Percentiles rank a stretch among this genome's conserved stretches.
Conservation (phyloP, 2,797 vertebrate species). For the Coilia nasus region DNA sequence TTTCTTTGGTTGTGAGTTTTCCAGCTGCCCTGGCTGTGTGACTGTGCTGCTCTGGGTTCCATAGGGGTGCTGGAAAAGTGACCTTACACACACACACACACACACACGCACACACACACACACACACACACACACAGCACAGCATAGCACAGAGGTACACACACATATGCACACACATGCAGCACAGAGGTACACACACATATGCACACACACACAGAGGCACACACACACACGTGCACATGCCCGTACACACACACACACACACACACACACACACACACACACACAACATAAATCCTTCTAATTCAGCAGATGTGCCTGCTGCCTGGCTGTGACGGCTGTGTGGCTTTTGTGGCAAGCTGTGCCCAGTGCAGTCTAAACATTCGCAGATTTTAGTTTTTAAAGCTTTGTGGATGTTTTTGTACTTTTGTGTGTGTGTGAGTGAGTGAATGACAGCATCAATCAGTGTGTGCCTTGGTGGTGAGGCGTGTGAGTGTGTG, state of each 20-base stretch:
- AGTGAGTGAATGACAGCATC: no score
- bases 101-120: not conserved
- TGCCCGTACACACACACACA: not conserved
- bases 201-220: slow-evolving; percentile 22
- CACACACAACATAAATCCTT: slow-evolving; percentile 5
- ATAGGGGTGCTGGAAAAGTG: not conserved
- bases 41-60: not conserved
- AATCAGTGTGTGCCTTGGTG: no score
- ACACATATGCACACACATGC: slow-evolving; percentile 19
- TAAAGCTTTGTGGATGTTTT: not conserved
- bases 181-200: slow-evolving; percentile 32
- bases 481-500: no score
- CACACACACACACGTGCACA: slow-evolving; percentile 36
- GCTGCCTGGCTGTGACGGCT: not conserved
- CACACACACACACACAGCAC: slow-evolving; percentile 24
- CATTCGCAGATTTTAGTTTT: not conserved
- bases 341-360: slow-evolving; percentile 1
- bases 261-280: slow-evolving; percentile 13
- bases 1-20: not conserved
- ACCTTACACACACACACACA: no score
- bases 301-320: slow-evolving; percentile 27
- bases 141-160: not conserved
- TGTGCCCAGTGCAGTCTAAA: not conserved
- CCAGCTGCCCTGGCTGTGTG: not conserved
- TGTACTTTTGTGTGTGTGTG: no score